A percentile compares a stretch with the other conserved stretches of the same genome.
Evolutionary conservation across 2,888 invertebrate genomes (phyloP).

Genomic region (Nephrocerus scutellatus): DNA sequence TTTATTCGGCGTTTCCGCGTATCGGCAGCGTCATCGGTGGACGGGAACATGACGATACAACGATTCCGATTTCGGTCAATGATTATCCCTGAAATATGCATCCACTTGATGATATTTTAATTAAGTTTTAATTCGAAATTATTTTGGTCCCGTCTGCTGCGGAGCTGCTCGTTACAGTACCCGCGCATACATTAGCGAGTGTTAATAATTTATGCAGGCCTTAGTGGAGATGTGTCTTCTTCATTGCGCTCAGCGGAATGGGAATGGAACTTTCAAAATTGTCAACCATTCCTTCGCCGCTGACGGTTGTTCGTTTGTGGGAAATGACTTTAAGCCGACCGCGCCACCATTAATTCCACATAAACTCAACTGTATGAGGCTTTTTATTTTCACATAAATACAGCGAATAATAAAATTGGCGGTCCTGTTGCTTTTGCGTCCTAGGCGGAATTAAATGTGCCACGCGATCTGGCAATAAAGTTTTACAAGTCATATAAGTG

Average conservation of each 20-base stretch:
- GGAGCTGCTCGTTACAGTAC: neutral
- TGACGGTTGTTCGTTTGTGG: slow-evolving; percentile 7
- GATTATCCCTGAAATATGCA: slow-evolving; percentile 26
- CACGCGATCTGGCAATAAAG: too few species aligned
- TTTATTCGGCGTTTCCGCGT: slow-evolving; percentile 17
- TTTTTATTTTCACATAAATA: too few species aligned
- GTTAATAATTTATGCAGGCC: too few species aligned
- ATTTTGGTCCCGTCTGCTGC: slow-evolving; percentile 7
- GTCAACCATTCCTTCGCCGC: slow-evolving; percentile 5
- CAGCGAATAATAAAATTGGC: too few species aligned
- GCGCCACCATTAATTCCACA: neutral
- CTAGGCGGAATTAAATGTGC: too few species aligned
- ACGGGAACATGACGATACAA: slow-evolving; percentile 18
- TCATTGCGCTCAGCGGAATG: too few species aligned
- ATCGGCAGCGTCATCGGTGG: slow-evolving; percentile 15
- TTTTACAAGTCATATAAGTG: too few species aligned
- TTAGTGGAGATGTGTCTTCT: too few species aligned
- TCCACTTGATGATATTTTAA: slow-evolving; percentile 24
- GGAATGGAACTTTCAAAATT: too few species aligned
- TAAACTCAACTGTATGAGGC: slow-evolving; percentile 5
- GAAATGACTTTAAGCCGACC: slow-evolving; percentile 8
- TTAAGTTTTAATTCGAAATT: slow-evolving; percentile 25
- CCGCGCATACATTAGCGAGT: too few species aligned
- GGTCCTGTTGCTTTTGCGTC: too few species aligned
- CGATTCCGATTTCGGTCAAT: slow-evolving; percentile 25